Base-by-base conservation (phyloP, 1,140 invertebrate genomes). In the Aphis craccivora region DNA sequence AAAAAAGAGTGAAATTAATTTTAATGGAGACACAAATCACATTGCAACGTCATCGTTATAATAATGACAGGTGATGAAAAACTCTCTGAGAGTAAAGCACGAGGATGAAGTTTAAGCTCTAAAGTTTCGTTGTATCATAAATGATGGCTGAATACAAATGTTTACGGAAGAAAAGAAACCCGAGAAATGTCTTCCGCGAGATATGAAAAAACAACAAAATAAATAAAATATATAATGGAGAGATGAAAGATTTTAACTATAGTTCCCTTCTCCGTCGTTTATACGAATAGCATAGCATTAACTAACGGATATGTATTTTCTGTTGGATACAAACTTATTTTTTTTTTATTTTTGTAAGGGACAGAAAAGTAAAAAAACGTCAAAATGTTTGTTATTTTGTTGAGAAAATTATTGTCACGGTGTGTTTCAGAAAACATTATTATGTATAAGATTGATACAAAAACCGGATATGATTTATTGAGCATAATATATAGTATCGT, bases 131-230 rank as follows among this genome's bases (percentile, higher is more conserved):
- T 9, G 37, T 9, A 83, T 83, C 81, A 83, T 40, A 76, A 76
- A 76, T 76, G 60, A 76, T 76, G 60, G 30, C 60, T 76, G n/a
- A n/a, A 76, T 76, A 83, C 37, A 35, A 83, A 83, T 83, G 81
- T 83, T 83, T 83, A 83, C 37, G 6, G 37, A 23, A 83, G 37
- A 83, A 83, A 83, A 83, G 35, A 7, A 37, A 9, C 37, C 35
- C 7, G 22, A 83, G 37, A 83, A 40, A 76, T 76, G 30, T 76
- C 60, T 76, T 76, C 60, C n/a, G n/a, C 18, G 60, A n/a, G 60
- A 30, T 76, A n/a, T 76, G 30, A 18, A 76, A 76, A 76, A 76
- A 76, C 60, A 67, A 67, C 60, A 67, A 67, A 67, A 67, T n/a
- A 76, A 76, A 76, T 14, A 76, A 76, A 76, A 76, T 76, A n/a